These are phyloP conservation scores for Leucosticte australis DNA, from an alignment of 2,113 vertebrate genomes.

Conservation along the genomic window DNA sequence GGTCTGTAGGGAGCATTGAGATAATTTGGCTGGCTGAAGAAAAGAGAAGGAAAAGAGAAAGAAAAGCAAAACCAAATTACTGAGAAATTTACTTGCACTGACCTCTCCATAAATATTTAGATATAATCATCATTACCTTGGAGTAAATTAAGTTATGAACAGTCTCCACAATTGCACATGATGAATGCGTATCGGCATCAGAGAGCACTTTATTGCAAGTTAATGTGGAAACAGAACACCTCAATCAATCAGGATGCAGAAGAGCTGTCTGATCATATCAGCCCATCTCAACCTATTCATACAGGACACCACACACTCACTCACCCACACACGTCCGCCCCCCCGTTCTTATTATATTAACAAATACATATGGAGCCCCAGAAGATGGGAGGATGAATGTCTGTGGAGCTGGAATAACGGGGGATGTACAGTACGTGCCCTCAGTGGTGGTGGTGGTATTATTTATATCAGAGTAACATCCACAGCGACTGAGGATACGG, in stretches of 20 bases:
- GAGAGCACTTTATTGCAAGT: constrained; percentile 62
- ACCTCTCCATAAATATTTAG: constrained; percentile 74
- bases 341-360: neutral
- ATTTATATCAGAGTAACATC: neutral
- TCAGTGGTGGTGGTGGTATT: neutral
- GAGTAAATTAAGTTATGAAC: constrained; percentile 73
- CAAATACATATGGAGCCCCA: neutral
- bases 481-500: neutral
- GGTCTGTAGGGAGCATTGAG: constrained; percentile 64
- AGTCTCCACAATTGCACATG: constrained; percentile 61
- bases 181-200: constrained; percentile 50
- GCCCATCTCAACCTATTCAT: constrained; percentile 16
- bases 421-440: neutral
- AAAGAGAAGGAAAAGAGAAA: constrained; percentile 58
- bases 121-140: constrained; percentile 68
- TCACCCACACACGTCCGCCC: neutral
- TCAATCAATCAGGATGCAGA: constrained; percentile 61
- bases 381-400: neutral
- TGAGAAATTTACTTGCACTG: constrained; percentile 64
- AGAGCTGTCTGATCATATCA: constrained; percentile 41
- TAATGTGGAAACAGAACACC: constrained; percentile 65
- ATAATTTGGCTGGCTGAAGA: constrained; percentile 66
- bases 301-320: neutral
- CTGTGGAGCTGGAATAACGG: neutral
- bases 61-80: constrained; percentile 55